A percentile compares a stretch with the other conserved stretches of the same genome.
Evolutionary conservation across 2,888 invertebrate species (phyloP).

Genomic region (Anorthoa munda): DNA sequence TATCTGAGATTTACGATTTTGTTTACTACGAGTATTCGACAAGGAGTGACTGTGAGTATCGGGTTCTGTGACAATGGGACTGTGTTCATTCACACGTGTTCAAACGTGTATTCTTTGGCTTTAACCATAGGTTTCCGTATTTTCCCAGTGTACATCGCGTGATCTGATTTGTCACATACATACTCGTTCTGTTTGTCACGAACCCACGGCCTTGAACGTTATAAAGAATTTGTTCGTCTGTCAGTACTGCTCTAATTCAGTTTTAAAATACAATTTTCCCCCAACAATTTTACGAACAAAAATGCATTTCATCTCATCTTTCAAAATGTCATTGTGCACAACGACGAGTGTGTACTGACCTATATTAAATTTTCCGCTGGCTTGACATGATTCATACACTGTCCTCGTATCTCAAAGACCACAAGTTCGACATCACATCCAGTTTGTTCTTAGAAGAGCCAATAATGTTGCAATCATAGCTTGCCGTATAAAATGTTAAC

Average conservation of each 20-base stretch:
- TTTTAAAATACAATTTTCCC: slow-evolving; percentile 33
- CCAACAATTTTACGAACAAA: slow-evolving; percentile 26
- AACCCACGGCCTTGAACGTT: slow-evolving; percentile 38
- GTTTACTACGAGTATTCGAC: slow-evolving; percentile 63
- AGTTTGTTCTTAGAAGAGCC: slow-evolving; percentile 60
- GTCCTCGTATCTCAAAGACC: slow-evolving; percentile 50
- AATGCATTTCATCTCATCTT: slow-evolving; percentile 50
- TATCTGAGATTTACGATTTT: slow-evolving; percentile 63
- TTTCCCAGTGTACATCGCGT: slow-evolving; percentile 30
- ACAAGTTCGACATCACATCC: slow-evolving; percentile 46
- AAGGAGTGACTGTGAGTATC: slow-evolving; percentile 46
- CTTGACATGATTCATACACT: slow-evolving; percentile 65
- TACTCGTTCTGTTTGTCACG: neutral
- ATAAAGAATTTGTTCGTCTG: slow-evolving; percentile 28
- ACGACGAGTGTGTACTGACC: slow-evolving; percentile 61
- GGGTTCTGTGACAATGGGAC: slow-evolving; percentile 45
- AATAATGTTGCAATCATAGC: slow-evolving; percentile 60
- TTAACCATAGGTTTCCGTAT: slow-evolving; percentile 17
- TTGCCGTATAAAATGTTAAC: slow-evolving; percentile 63
- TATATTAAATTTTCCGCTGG: slow-evolving; percentile 68
- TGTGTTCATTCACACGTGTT: slow-evolving; percentile 52
- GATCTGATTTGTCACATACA: slow-evolving; percentile 44
- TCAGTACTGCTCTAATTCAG: slow-evolving; percentile 29
- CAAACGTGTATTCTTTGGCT: slow-evolving; percentile 21
- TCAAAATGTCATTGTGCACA: slow-evolving; percentile 52